Percentiles rank a stretch among this genome's conserved stretches.
Evolutionary conservation across 2,113 vertebrate species (phyloP).

Genomic region (Sylvia atricapilla): DNA sequence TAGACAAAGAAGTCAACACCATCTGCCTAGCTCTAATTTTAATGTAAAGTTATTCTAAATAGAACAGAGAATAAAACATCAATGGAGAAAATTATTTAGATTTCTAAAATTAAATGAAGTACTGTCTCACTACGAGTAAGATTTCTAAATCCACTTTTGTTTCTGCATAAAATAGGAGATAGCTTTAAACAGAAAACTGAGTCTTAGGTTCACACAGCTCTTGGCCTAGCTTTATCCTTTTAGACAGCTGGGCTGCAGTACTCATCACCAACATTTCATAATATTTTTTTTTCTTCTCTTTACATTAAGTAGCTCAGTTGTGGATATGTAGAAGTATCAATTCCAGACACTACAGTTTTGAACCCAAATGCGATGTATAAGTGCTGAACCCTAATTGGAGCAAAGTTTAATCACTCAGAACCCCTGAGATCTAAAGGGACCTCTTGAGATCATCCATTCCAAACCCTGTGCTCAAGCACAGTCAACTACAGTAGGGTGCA

Average conservation of each 20-base stretch:
- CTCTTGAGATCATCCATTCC: neutral
- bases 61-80: constrained; percentile 1
- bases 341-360: neutral
- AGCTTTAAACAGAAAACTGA: neutral
- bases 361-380: neutral
- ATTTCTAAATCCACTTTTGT: neutral
- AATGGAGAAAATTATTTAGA: neutral
- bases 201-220: neutral
- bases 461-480: neutral
- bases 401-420: neutral
- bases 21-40: constrained; percentile 41
- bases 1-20: constrained; percentile 23
- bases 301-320: neutral
- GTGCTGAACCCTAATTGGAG: neutral
- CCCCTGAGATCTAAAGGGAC: neutral
- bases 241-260: neutral
- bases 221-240: neutral
- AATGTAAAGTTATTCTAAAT: constrained; percentile 32
- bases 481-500: neutral
- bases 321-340: neutral
- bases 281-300: neutral
- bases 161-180: neutral
- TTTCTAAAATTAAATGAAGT: neutral
- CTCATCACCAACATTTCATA: neutral
- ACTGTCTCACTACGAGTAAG: neutral